Base-by-base conservation (phyloP, 2,888 invertebrate genomes). In the Belgica antarctica region DNA sequence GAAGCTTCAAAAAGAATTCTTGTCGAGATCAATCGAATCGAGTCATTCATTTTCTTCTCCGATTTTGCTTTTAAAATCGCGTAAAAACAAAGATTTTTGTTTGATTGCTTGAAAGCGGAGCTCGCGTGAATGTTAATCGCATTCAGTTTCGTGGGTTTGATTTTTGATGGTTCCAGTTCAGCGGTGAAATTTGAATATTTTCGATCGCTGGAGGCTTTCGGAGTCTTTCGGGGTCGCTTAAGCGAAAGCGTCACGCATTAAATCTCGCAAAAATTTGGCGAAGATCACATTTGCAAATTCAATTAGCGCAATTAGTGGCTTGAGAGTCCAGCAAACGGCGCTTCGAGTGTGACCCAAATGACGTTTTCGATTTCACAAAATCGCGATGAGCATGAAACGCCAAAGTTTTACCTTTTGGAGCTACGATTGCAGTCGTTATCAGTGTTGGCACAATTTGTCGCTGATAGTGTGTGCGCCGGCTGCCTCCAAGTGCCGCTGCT, bases 381-480 rank as follows among this genome's bases (percentile, higher is more conserved):
- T 31, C n/a, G n/a, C n/a, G n/a, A n/a, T 15, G n/a, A 41, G 22
- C 2, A 52, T 22, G 52, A 17, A 52, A 52, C 17, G 52, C 17
- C 52, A 22, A 17, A 17, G 19, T 52, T n/a, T 52, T 52, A 66
- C 65, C 65, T 66, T 41, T 66, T 47, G 7, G 27, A 12, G 28
- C 47, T 66, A 15, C 47, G 19, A 47, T 28, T 47, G 65, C 25
- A 66, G 15, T 66, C 12, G 65, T 66, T 66, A 66, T 66, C 65
- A 63, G 41, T 41, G 22, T 41, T 22, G 8, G 24, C 10, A 36
- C 24, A 36, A 0, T 36, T 19, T 19, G 41, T 15, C 25, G 62
- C 5, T 17, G 62, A 62, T 62, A 36, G 36, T 31, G 22, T 62
- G 5, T 17, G n/a, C n/a, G n/a, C n/a, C n/a, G n/a, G n/a, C n/a